These are phyloP conservation scores for Nomada flava DNA, from an alignment of 2,888 invertebrate genomes.

Conservation along the genomic window DNA sequence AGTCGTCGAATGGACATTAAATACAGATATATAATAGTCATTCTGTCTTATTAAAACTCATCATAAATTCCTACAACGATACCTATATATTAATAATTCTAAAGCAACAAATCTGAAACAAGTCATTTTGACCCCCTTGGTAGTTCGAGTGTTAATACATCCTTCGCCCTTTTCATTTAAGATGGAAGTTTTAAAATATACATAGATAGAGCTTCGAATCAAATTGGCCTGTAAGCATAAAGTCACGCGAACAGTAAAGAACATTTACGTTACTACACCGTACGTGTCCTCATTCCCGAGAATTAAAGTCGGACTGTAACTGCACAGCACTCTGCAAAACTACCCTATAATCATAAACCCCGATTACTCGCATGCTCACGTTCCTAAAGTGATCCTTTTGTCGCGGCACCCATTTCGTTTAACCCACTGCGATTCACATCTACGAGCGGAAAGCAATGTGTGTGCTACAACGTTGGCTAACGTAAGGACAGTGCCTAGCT, in stretches of 20 bases:
- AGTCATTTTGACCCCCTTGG: too few relatives aligned
- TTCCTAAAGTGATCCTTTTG: slow-evolving; percentile 43
- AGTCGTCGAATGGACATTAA: too few relatives aligned
- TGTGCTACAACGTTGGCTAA: not conserved
- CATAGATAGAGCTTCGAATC: not conserved
- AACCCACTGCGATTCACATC: slow-evolving; percentile 11
- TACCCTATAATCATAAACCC: slow-evolving; percentile 51
- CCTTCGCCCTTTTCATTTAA: too few relatives aligned
- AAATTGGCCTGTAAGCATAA: not conserved
- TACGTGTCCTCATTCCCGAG: slow-evolving; percentile 25
- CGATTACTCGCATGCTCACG: slow-evolving; percentile 40
- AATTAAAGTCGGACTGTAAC: slow-evolving; percentile 30
- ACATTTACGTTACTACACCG: slow-evolving; percentile 30
- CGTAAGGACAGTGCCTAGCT: not conserved
- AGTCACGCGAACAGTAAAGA: not conserved
- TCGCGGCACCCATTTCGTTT: slow-evolving; percentile 11
- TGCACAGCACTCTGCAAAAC: slow-evolving; percentile 40
- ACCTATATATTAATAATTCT: too few relatives aligned
- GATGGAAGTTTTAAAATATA: not conserved
- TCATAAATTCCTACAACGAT: too few relatives aligned
- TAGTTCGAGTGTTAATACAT: too few relatives aligned
- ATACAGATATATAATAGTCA: too few relatives aligned
- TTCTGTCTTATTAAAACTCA: too few relatives aligned
- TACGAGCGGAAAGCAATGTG: not conserved
- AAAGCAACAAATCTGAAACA: too few relatives aligned